Conservation (phyloP, 2,888 invertebrate species). For the Lepas anatifera region DNA sequence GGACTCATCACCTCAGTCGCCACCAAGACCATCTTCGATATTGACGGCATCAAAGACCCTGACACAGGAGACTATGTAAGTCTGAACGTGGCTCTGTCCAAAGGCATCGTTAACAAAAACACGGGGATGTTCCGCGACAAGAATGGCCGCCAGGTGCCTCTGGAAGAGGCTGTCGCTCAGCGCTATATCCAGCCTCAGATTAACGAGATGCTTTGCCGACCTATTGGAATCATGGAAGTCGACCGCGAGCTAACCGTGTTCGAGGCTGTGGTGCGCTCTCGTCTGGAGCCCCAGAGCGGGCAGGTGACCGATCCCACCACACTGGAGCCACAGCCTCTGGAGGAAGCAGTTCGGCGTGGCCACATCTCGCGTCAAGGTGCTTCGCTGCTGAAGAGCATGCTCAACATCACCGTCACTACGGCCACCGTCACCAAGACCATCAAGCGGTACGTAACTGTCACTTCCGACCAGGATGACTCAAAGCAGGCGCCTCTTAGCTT, state of each 20-base stretch:
- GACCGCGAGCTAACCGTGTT: conserved; percentile 68
- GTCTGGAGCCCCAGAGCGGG: conserved; percentile 78
- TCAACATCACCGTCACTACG: conserved; percentile 76
- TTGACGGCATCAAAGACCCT: conserved; percentile 77
- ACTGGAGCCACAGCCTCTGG: conserved; percentile 60
- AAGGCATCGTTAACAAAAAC: conserved; percentile 60
- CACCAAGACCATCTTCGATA: conserved; percentile 79
- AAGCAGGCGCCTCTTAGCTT: conserved; percentile 50
- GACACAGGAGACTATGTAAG: conserved; percentile 68
- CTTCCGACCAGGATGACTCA: conserved; percentile 43
- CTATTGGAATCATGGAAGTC: conserved; percentile 61
- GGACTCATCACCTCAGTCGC: conserved; percentile 79
- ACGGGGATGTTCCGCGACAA: conserved; percentile 60
- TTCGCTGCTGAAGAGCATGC: conserved; percentile 64
- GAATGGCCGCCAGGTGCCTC: conserved; percentile 57
- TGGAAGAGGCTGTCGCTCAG: conserved; percentile 65
- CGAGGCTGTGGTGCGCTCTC: conserved; percentile 72
- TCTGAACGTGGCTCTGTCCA: conserved; percentile 65
- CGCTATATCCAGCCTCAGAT: conserved; percentile 56
- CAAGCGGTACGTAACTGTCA: conserved; percentile 64
- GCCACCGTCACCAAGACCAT: conserved; percentile 76
- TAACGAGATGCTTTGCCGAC: conserved; percentile 63
- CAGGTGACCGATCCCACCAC: conserved; percentile 63
- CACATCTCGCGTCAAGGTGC: conserved; percentile 79
- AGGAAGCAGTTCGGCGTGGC: conserved; percentile 72